Conservation (phyloP, 2,888 invertebrate genomes). For the Megaustenia siamemsis region DNA sequence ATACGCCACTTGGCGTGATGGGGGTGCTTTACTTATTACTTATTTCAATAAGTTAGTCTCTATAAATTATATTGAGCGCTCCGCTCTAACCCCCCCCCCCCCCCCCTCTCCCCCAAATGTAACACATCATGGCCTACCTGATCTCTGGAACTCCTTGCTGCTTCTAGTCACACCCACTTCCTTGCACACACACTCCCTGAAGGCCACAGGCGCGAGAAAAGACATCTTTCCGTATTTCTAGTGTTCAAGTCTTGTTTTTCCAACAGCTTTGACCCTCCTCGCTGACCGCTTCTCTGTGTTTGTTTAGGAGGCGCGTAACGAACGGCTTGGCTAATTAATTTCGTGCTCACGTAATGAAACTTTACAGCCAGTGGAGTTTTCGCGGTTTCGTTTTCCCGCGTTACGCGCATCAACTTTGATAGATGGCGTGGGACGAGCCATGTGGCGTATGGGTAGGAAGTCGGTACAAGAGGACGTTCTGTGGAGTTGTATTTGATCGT, state of each 20-base stretch:
- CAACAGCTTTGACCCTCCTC: neutral
- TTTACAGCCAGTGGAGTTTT: conserved; percentile 13
- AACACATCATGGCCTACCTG: no score
- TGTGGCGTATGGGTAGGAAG: neutral
- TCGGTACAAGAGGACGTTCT: no score
- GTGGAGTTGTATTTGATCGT: no score
- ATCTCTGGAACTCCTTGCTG: neutral
- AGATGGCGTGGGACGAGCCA: neutral
- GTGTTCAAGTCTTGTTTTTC: neutral
- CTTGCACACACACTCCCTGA: neutral
- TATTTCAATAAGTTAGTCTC: no score
- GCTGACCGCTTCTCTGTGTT: neutral
- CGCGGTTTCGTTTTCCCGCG: neutral
- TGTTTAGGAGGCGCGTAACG: conserved; percentile 25
- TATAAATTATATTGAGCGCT: no score
- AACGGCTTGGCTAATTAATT: conserved; percentile 37
- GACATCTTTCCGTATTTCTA: neutral
- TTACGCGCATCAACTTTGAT: neutral
- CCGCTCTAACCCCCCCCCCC: no score
- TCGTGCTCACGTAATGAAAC: conserved; percentile 25
- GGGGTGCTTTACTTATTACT: no score
- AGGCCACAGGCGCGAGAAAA: neutral
- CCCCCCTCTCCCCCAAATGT: no score
- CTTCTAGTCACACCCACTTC: neutral
- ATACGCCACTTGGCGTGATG: no score